A percentile compares a stretch with the other conserved stretches of the same genome.
phyloP scores from a whole-genome alignment of 2,113 vertebrate species.

The Vidua macroura region DNA sequence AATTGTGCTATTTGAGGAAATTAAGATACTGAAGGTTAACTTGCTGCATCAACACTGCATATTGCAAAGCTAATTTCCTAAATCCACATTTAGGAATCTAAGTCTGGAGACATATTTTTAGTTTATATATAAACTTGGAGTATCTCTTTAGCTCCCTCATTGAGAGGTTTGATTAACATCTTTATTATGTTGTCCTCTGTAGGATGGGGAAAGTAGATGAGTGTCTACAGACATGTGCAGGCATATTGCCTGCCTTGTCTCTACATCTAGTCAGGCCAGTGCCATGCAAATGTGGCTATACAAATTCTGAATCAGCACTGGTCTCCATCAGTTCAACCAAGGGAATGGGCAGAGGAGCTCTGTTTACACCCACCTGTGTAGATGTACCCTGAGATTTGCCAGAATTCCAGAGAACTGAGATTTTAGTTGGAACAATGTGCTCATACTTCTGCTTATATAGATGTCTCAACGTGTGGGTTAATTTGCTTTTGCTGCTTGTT shows the following conservation, averaged over 20 bases:
- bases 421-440: not conserved
- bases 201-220: not conserved
- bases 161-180: not conserved
- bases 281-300: not conserved
- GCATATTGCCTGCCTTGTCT: not conserved
- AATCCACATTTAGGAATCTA: not conserved
- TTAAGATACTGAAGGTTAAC: not conserved
- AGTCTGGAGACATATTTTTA: not conserved
- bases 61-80: not conserved
- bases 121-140: not conserved
- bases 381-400: not conserved
- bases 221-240: not conserved
- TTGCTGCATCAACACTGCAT: not conserved
- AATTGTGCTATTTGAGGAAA: not conserved
- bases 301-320: conserved; percentile 27
- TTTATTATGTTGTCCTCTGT: not conserved
- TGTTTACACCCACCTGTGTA: not conserved
- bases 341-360: not conserved
- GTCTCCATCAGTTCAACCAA: not conserved
- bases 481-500: conserved; percentile 12
- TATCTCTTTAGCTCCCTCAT: not conserved
- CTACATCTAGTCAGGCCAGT: not conserved
- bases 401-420: not conserved
- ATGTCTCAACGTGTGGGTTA: not conserved
- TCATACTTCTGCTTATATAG: not conserved